Conservation (phyloP, 2,113 vertebrate genomes). For the Tachycineta bicolor region DNA sequence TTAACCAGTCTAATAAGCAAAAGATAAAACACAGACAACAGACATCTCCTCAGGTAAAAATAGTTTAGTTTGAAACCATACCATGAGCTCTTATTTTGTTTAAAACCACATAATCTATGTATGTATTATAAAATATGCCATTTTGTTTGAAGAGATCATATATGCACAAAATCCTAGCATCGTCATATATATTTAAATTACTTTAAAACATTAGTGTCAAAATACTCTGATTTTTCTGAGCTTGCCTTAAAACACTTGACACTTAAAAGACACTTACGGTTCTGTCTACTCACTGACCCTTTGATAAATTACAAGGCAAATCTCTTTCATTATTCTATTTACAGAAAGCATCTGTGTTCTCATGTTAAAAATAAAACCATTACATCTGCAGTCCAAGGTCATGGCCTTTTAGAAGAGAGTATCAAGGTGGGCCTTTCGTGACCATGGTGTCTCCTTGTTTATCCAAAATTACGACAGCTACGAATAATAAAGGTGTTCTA, state of each 20-base stretch:
- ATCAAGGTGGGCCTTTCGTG: not conserved
- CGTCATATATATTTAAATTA: not conserved
- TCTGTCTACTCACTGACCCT: not conserved
- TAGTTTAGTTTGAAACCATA: not conserved
- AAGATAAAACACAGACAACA: not conserved
- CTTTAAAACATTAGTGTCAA: not conserved
- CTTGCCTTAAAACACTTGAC: not conserved
- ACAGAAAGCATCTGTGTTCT: not conserved
- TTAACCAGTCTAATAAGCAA: not conserved
- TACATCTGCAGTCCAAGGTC: not conserved
- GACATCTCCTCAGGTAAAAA: not conserved
- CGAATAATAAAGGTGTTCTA: not conserved
- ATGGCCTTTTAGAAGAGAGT: not conserved
- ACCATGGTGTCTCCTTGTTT: not conserved
- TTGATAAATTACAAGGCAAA: not conserved
- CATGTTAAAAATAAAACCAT: not conserved
- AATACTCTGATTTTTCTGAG: not conserved
- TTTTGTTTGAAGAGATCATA: not conserved
- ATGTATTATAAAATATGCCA: not conserved
- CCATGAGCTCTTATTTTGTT: not conserved
- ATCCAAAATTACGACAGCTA: not conserved
- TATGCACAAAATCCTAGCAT: not conserved
- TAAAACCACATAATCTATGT: not conserved
- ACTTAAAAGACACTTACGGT: not conserved
- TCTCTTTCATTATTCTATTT: not conserved